These are phyloP conservation scores for Karalla daura DNA, from an alignment of 2,797 vertebrate species.

Conservation along the genomic window DNA sequence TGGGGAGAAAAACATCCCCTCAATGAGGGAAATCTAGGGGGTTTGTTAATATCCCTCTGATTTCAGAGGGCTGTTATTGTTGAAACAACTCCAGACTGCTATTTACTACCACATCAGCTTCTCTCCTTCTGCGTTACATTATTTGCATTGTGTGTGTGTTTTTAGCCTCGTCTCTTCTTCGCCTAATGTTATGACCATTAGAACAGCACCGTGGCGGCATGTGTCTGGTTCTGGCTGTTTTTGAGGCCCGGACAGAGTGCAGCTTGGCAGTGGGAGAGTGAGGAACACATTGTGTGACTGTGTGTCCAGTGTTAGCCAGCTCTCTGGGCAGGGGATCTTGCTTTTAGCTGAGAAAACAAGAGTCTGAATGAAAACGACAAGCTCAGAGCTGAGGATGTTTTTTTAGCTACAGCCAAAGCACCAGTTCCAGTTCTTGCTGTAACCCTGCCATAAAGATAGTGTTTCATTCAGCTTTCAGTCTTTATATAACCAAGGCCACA, in stretches of 20 bases:
- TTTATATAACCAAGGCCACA: conserved; percentile 75
- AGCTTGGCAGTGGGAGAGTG: conserved; percentile 60
- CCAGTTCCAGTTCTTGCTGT: conserved; percentile 75
- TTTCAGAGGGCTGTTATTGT: conserved; percentile 78
- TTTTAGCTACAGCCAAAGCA: conserved; percentile 79
- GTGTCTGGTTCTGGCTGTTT: conserved; percentile 66
- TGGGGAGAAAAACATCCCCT: conserved; percentile 77
- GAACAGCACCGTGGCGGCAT: conserved; percentile 52
- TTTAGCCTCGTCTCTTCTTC: conserved; percentile 38
- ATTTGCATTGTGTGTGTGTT: conserved; percentile 62
- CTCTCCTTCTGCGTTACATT: conserved; percentile 58
- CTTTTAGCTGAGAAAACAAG: conserved; percentile 81
- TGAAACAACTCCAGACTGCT: conserved; percentile 73
- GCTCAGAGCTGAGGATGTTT: conserved; percentile 81
- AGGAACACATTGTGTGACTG: conserved; percentile 76
- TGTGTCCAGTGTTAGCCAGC: conserved; percentile 74
- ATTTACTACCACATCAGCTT: conserved; percentile 74
- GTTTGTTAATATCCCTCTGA: conserved; percentile 79
- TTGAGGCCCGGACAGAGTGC: conserved; percentile 40
- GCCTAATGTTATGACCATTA: conserved; percentile 59
- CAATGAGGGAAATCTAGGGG: conserved; percentile 69
- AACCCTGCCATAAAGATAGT: conserved; percentile 76
- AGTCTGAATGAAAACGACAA: conserved; percentile 80
- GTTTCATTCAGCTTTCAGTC: conserved; percentile 78
- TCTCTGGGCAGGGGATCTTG: conserved; percentile 72